Evolutionary conservation across 1,140 invertebrate genomes (phyloP).

Genomic region (Venustaconcha ellipsiformis): DNA sequence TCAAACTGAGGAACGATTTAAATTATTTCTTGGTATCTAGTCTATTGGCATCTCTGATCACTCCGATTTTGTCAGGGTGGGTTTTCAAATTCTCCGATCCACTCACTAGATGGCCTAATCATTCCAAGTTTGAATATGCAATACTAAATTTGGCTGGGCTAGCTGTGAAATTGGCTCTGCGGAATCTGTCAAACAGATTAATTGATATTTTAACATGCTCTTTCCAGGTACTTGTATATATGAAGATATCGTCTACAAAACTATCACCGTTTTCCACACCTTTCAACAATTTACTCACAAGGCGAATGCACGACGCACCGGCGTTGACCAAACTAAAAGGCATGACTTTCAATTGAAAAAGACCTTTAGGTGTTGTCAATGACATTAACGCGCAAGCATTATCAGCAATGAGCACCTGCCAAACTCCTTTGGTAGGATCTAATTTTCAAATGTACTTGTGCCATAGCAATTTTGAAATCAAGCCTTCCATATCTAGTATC

Average conservation of each 20-base stretch:
- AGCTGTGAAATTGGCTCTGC: slow-evolving; percentile 22
- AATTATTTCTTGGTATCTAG: slow-evolving; percentile 65
- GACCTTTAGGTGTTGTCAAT: too few species aligned
- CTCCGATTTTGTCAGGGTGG: slow-evolving; percentile 54
- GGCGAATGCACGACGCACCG: neutral
- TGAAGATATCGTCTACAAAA: slow-evolving; percentile 43
- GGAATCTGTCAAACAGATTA: slow-evolving; percentile 20
- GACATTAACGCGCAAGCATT: too few species aligned
- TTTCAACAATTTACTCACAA: slow-evolving; percentile 40
- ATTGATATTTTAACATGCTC: slow-evolving; percentile 14
- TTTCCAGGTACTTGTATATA: slow-evolving; percentile 17
- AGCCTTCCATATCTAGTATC: too few species aligned
- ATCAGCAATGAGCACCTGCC: too few species aligned
- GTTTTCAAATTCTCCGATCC: slow-evolving; percentile 40
- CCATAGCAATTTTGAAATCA: too few species aligned
- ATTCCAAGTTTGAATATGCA: slow-evolving; percentile 23
- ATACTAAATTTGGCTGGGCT: slow-evolving; percentile 34
- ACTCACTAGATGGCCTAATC: slow-evolving; percentile 14
- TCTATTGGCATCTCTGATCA: slow-evolving; percentile 50
- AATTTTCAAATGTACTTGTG: too few species aligned
- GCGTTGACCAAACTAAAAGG: too few species aligned
- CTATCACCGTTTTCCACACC: slow-evolving; percentile 29
- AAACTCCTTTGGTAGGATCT: too few species aligned
- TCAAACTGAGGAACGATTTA: slow-evolving; percentile 64
- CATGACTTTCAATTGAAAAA: too few species aligned